These are phyloP conservation scores for Antennarius maculatus DNA, from an alignment of 2,797 vertebrate species.

Conservation along the genomic window DNA sequence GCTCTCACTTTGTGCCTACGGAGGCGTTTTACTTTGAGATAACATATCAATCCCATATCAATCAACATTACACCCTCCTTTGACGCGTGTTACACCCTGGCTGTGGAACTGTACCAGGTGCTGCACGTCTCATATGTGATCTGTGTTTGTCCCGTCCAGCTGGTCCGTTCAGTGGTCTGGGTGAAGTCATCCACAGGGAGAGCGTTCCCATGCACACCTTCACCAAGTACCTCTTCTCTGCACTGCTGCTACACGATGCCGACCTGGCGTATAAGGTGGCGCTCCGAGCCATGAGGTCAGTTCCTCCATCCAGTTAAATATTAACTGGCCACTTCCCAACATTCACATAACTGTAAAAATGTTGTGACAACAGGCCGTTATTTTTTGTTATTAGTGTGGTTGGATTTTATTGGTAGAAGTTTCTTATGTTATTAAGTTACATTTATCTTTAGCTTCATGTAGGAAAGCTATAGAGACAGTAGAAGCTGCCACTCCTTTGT, in stretches of 20 bases:
- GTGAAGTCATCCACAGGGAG: slow-evolving; percentile 97
- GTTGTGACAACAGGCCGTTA: too few relatives aligned
- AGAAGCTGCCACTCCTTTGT: too few relatives aligned
- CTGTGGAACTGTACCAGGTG: neutral
- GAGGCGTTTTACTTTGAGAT: neutral
- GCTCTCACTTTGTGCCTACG: neutral
- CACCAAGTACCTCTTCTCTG: slow-evolving; percentile 97
- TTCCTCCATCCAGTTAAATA: neutral
- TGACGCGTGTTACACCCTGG: neutral
- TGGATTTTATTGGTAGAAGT: too few relatives aligned
- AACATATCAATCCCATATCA: neutral
- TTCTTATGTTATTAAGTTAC: neutral
- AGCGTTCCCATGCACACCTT: slow-evolving; percentile 99
- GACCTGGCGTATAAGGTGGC: slow-evolving; percentile 97
- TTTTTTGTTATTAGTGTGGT: too few relatives aligned
- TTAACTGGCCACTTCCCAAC: neutral
- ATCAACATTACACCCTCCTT: neutral
- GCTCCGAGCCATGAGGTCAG: slow-evolving; percentile 96
- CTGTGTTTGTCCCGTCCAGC: slow-evolving; percentile 73
- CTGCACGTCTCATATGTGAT: too few relatives aligned
- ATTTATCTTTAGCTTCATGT: neutral
- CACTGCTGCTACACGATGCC: slow-evolving; percentile 92
- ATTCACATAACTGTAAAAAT: neutral
- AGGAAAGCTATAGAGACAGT: too few relatives aligned
- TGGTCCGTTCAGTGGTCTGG: slow-evolving; percentile 95